Evolutionary conservation across 2,888 invertebrate species (phyloP), one percentile per base, ranked within the genome.

Genomic region (Tiliacea citrago): DNA sequence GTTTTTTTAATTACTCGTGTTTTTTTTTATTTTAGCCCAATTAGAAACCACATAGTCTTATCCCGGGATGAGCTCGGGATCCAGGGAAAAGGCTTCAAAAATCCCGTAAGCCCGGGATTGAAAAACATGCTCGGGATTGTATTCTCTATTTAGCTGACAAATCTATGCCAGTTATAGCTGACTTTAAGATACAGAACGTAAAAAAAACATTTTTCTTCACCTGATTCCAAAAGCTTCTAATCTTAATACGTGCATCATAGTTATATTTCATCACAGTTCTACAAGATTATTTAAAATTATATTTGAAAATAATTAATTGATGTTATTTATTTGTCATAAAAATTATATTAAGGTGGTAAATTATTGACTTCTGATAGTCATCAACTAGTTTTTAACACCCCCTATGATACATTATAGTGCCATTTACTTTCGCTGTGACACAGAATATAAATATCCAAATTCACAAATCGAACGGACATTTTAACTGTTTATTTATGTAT

Each of bases 401-500:
- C 73, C 73, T 73, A 73, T 53, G n/a, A 72, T 61, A 73, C 13
- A 77, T 77, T 77, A 83, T 76, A 67, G 55, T 70, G 62, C 21
- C 67, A 77, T 84, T 72, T 67, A 83, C 66, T 75, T 81, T 79
- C 61, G 24, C 53, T 62, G 39, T 12, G 35, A 68, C 71, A 35
- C 9, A 68, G 29, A 61, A 77, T 74, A 75, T 86, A 66, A 83
- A 86, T 58, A 74, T 67, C 35, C 66, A 63, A 76, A 70, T 63
- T 72, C 53, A 70, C 62, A 49, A 67, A 79, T 86, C 65, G 60
- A 76, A 77, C 78, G 66, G 57, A 68, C 16, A 61, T 81, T 79
- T 73, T 75, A 83, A 75, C 62, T 61, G 65, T 72, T 77, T 61
- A 79, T 75, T 84, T 68, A 68, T 79, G 79, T 76, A 77, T 84